Base-by-base conservation (phyloP, 2,113 vertebrate genomes). In the Carassius gibelio region DNA sequence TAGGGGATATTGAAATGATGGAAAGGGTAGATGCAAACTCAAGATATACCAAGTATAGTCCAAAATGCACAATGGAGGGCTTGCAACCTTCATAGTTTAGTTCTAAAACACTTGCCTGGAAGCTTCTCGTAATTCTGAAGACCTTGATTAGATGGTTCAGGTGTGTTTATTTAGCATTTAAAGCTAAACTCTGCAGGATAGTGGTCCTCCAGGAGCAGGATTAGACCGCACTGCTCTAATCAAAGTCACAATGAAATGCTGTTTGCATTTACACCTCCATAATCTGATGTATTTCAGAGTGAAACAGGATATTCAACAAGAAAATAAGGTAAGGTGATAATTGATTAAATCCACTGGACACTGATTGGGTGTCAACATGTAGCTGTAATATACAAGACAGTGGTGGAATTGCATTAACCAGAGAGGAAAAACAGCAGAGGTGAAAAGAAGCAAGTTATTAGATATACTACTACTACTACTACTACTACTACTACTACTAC, bases 171-270 rank as follows among this genome's bases (percentile, higher is more conserved):
- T 71, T 71, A 71, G 68, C 36, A 71, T 42, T 38, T 17, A 42
- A 61, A 71, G 36, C 17, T 71, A 71, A 71, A 71, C 68, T 71
- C 36, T 71, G 68, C 68, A 71, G 68, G 68, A 71, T 38, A 21
- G 34, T 10, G 17, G 34, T 10, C 17, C 17, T 71, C 17, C 17
- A 38, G 68, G 17, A 71, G 8, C 17, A 71, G 68, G 68, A 71
- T 38, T 38, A 71, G 3, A 68, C 64, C 21, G 17, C 0, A 8
- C 34, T 71, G 34, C 34, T 34, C 68, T 71, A 21, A 38, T 71
- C 38, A 71, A 38, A 69, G 66, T 69, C 34, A 0, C 66, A 38
- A 69, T 19, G 34, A 69, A 69, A 69, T 69, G 15, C 7, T 69
- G 34, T 38, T 69, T 69, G 34, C 3, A 69, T 69, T 69, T 36